Evolutionary conservation across 2,113 vertebrate genomes (phyloP).

Genomic region (Hydrochoerus hydrochaeris): DNA sequence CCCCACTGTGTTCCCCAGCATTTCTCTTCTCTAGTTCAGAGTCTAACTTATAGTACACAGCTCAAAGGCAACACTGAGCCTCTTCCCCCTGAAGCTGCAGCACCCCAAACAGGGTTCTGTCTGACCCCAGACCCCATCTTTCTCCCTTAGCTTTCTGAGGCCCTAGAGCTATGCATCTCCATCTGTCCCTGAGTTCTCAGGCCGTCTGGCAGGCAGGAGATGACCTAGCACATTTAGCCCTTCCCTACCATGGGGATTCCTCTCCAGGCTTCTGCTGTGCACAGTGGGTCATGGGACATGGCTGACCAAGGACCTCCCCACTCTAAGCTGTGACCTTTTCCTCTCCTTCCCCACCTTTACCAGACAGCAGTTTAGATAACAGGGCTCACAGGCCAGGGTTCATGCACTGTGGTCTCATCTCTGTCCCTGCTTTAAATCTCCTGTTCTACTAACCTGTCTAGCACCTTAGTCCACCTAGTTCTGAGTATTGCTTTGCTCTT

Average conservation of each 20-base stretch:
- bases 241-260: background rate
- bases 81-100: background rate
- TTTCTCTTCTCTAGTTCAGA: background rate
- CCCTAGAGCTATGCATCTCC: background rate
- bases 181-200: background rate
- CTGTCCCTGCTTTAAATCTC: background rate
- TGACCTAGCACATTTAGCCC: background rate
- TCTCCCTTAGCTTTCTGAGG: background rate
- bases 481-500: background rate
- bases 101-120: background rate
- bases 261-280: background rate
- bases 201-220: background rate
- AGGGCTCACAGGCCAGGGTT: background rate
- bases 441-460: background rate
- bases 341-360: background rate
- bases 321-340: background rate
- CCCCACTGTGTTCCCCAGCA: background rate
- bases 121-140: background rate
- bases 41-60: background rate
- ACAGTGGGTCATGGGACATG: background rate
- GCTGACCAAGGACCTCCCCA: background rate
- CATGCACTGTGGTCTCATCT: background rate
- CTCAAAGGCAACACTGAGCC: rapidly evolving
- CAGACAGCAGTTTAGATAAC: background rate
- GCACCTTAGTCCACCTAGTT: background rate